phyloP scores from a whole-genome alignment of 2,888 invertebrate genomes.

The Agapostemon virescens region DNA sequence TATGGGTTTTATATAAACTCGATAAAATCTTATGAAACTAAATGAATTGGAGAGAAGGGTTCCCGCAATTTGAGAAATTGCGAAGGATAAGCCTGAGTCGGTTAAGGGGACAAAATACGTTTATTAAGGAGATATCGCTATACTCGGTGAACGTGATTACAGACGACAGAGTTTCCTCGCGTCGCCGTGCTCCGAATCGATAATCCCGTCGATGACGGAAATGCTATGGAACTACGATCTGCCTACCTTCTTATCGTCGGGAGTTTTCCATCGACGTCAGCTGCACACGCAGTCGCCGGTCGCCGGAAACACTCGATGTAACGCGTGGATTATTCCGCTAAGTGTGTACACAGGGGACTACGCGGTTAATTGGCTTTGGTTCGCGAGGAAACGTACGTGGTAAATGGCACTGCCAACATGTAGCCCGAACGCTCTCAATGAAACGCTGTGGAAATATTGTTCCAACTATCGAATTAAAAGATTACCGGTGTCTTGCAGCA shows the following conservation, averaged over 20 bases:
- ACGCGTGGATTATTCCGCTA: constrained; percentile 16
- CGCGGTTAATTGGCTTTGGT: constrained; percentile 10
- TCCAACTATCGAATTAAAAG: background rate
- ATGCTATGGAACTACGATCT: background rate
- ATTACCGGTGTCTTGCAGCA: background rate
- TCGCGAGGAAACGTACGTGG: constrained; percentile 6
- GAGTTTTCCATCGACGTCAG: constrained; percentile 30
- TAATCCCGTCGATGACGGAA: constrained; percentile 17
- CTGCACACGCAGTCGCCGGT: constrained; percentile 24
- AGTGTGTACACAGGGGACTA: constrained; percentile 20
- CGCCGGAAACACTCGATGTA: constrained; percentile 5
- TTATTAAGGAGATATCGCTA: background rate
- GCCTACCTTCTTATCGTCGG: background rate
- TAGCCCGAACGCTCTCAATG: background rate
- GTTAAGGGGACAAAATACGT: background rate
- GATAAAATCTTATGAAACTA: too few relatives aligned
- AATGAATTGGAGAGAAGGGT: background rate
- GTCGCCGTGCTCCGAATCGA: background rate
- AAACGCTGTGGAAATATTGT: background rate
- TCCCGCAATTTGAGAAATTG: background rate
- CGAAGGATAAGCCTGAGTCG: background rate
- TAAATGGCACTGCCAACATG: background rate
- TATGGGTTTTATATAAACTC: too few relatives aligned
- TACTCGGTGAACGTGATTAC: background rate
- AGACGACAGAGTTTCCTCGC: background rate